Base-by-base conservation (phyloP, 2,888 invertebrate species). In the Hyppa rectilinea region DNA sequence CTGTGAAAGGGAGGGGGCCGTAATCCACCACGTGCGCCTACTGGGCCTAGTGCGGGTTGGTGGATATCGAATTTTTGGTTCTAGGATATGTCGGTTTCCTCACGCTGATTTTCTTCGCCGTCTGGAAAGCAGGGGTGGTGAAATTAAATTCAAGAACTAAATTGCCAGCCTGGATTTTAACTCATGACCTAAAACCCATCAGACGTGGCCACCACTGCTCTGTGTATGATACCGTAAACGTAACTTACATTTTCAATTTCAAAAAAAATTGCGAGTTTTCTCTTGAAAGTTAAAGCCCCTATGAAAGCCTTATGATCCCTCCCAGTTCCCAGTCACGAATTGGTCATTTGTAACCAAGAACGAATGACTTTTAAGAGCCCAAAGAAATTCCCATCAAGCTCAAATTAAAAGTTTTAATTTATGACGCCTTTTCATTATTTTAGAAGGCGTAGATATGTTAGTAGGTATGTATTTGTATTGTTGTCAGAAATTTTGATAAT, bases 381-480 rank as follows among this genome's bases (percentile, higher is more conserved):
- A 34, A 59, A 68, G 72, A 80, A 68, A 58, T 75, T 77, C 43
- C 77, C 67, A 74, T 77, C 50, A 75, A 75, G 75, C 49, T 45
- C 43, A 80, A 77, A 77, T 77, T 77, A 75, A 80, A 75, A 67
- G 49, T 80, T 77, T 60, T 55, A 60, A 80, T 74, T 76, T 71
- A 71, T 61, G 45, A 36, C 14, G 34, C 29, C 7, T 40, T 75
- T 69, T 50, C 47, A 53, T 58, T 77, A 34, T 70, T 71, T 58
- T 45, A 53, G 43, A 26, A 52, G 31, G 26, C 40, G 14, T 9
- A n/a, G 12, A 14, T n/a, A n/a, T n/a, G n/a, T n/a, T n/a, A n/a
- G n/a, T n/a, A n/a, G n/a, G n/a, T n/a, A n/a, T 45, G n/a, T 43
- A 29, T 29, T 6, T 38, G 20, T 6, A 20, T 38, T 20, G 38